Evolutionary conservation across 2,113 vertebrate species (phyloP).

Genomic region (Hippoglossus stenolepis): DNA sequence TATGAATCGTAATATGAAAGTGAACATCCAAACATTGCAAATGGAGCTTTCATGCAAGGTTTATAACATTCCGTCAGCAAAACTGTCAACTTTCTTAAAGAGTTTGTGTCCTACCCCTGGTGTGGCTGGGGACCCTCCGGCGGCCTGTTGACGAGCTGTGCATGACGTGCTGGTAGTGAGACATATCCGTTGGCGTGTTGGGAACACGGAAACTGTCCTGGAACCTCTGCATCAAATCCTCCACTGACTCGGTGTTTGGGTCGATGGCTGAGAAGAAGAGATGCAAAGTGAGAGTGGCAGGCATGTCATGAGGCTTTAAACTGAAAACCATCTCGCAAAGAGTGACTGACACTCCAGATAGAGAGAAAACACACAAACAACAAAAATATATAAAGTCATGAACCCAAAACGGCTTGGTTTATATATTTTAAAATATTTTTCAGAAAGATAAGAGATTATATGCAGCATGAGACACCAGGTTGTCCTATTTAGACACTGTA

Average conservation of each 20-base stretch:
- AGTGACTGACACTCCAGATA: slow-evolving; percentile 28
- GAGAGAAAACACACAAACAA: background rate
- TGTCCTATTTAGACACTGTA: slow-evolving; percentile 32
- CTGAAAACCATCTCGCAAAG: slow-evolving; percentile 13
- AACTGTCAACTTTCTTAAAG: background rate
- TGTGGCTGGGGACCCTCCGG: slow-evolving; percentile 87
- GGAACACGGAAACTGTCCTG: slow-evolving; percentile 94
- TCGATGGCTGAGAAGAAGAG: slow-evolving; percentile 82
- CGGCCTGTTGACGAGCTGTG: slow-evolving; percentile 88
- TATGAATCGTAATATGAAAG: background rate
- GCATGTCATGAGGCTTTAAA: slow-evolving; percentile 38
- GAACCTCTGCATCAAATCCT: slow-evolving; percentile 97
- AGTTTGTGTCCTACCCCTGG: slow-evolving; percentile 85
- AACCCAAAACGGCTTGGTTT: slow-evolving; percentile 11
- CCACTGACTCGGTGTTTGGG: slow-evolving; percentile 91
- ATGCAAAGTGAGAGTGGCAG: slow-evolving; percentile 52
- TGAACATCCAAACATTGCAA: background rate
- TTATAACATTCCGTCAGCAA: background rate
- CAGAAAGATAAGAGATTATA: slow-evolving; percentile 19
- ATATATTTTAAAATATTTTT: background rate
- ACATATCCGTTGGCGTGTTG: slow-evolving; percentile 91
- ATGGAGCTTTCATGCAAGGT: background rate
- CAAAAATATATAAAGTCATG: slow-evolving; percentile 1
- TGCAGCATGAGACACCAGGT: slow-evolving; percentile 23
- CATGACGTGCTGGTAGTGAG: slow-evolving; percentile 90